Conservation (phyloP, 2,113 vertebrate genomes). For the Oenanthe melanoleuca region DNA sequence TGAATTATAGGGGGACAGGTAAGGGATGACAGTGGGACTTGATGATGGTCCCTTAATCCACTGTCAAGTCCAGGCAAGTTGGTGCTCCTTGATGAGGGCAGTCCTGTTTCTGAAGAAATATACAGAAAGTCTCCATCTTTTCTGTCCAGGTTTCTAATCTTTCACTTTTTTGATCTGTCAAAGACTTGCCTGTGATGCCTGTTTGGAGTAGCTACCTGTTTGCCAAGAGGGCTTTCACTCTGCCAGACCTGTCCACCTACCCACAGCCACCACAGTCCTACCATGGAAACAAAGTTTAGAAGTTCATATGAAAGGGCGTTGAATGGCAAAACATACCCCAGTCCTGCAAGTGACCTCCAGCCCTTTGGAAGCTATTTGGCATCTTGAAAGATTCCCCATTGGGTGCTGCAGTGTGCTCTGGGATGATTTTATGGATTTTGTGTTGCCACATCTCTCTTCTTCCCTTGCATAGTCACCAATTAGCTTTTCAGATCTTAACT, state of each 20-base stretch:
- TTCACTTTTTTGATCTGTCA: background rate
- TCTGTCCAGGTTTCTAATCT: background rate
- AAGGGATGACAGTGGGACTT: background rate
- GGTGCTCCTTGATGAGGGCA: background rate
- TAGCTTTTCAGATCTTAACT: background rate
- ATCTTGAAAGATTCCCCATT: background rate
- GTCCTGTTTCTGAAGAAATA: background rate
- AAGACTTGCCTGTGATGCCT: background rate
- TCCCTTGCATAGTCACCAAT: accelerated
- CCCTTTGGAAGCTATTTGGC: background rate
- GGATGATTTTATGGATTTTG: background rate
- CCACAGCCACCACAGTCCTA: background rate
- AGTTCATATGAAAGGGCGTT: accelerated
- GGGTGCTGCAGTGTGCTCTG: background rate
- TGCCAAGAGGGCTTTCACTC: background rate
- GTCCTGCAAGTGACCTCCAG: background rate
- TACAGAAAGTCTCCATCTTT: background rate
- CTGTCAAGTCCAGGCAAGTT: background rate
- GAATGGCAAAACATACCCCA: background rate
- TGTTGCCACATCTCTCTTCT: background rate
- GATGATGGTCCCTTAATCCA: background rate
- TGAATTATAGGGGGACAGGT: background rate
- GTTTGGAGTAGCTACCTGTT: background rate
- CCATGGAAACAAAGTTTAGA: background rate
- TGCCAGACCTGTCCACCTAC: accelerated